Evolutionary conservation across 64 coral and sea anemone genomes (phyloP).

Genomic region (Hydrozoanthus tunicans): DNA sequence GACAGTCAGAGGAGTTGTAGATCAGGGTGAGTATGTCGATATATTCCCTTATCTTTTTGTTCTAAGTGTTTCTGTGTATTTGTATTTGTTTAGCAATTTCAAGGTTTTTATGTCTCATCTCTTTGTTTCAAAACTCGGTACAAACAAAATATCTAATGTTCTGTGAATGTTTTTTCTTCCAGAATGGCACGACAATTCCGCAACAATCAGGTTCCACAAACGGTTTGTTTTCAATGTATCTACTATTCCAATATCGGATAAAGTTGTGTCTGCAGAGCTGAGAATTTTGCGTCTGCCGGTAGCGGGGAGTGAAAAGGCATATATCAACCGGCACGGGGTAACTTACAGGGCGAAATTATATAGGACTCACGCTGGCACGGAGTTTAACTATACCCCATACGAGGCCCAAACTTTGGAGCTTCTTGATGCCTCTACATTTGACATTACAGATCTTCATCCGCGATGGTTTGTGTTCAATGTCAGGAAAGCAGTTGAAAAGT

Average conservation of each 20-base stretch:
- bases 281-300: slow-evolving; percentile 72
- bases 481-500: slow-evolving; percentile 67
- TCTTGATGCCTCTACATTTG: slow-evolving; percentile 84
- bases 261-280: slow-evolving; percentile 74
- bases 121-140: slow-evolving; percentile 38
- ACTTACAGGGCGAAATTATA: slow-evolving; percentile 83
- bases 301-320: slow-evolving; percentile 14
- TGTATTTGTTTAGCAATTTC: slow-evolving; percentile 82
- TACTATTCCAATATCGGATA: slow-evolving; percentile 68
- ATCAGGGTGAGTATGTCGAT: slow-evolving; percentile 81
- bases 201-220: slow-evolving; percentile 53
- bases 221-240: slow-evolving; percentile 88
- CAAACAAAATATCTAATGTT: slow-evolving; percentile 21
- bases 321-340: slow-evolving; percentile 67
- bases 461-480: slow-evolving; percentile 92
- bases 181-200: slow-evolving; percentile 75
- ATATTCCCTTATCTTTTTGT: slow-evolving; percentile 30
- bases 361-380: slow-evolving; percentile 49
- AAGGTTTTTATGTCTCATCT: slow-evolving; percentile 44
- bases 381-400: slow-evolving; percentile 44
- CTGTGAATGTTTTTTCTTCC: slow-evolving; percentile 18
- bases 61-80: slow-evolving; percentile 74
- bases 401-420: slow-evolving; percentile 2
- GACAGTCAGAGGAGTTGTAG: slow-evolving; percentile 84
- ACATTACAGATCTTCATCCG: slow-evolving; percentile 72